Base-by-base conservation (phyloP, 2,797 vertebrate genomes). In the Miichthys miiuy region DNA sequence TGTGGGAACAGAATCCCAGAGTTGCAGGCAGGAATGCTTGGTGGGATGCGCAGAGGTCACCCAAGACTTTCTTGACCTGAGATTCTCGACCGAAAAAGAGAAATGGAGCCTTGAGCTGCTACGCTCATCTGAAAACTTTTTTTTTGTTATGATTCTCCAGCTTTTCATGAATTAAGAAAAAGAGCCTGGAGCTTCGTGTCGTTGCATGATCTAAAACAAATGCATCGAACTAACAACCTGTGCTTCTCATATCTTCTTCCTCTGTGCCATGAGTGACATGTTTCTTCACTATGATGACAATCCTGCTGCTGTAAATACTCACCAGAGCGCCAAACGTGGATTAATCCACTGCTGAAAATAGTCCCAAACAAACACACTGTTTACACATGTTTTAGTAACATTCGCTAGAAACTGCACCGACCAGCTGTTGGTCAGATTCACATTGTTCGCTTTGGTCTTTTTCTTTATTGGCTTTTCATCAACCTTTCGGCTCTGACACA, bases 1-100 rank as follows among this genome's bases (percentile, higher is more conserved):
- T 90, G 90, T 93, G 91, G 90, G 90, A 92, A 83, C 81, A 87
- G 89, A 81, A 80, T 89, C 82, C 82, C 83, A 71, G 74, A 73
- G 89, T 79, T 87, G 70, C 81, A 68, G 70, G 62, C 11, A 70
- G 82, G 86, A 86, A 87, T 77, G 52, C 77, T 71, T 68, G 56
- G 78, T 38, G 75, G 79, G 84, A 86, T 69, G 86, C 71, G 72
- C 71, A 81, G 81, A 71, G 80, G 82, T 91, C 82, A 73, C 54
- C n/a, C 46, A 38, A 63, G 69, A 34, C 58, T 41, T 87, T 66
- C 61, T 34, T 73, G 52, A 72, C 58, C 69, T 52, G 10, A 72
- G 14, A 63, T 30, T 58, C 48, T 65, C 30, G 17, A 14, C 61
- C 56, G 17, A 60, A 27, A 27, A n/a, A 23, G 46, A 51, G 38